A percentile compares a stretch with the other conserved stretches of the same genome.
Evolutionary conservation across 2,113 vertebrate genomes (phyloP).

Genomic region (Helogale parvula): DNA sequence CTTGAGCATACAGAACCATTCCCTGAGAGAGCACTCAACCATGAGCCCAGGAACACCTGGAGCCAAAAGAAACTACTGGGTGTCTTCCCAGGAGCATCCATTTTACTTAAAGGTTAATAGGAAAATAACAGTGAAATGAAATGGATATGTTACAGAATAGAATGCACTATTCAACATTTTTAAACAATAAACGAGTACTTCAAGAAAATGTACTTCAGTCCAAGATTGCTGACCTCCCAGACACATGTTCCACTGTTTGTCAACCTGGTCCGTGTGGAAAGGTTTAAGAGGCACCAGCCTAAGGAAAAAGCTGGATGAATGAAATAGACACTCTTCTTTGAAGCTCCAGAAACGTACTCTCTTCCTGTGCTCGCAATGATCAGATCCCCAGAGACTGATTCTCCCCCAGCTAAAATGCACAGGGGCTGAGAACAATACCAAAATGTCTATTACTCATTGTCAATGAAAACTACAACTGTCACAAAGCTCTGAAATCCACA

Average conservation of each 20-base stretch:
- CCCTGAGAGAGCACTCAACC: not conserved
- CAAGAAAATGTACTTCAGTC: not conserved
- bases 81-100: not conserved
- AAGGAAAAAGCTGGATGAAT: not conserved
- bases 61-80: not conserved
- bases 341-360: not conserved
- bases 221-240: not conserved
- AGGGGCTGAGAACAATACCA: not conserved
- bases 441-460: not conserved
- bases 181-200: not conserved
- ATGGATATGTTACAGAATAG: not conserved
- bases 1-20: not conserved
- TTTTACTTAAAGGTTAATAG: not conserved
- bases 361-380: not conserved
- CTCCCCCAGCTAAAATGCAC: not conserved
- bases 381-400: not conserved
- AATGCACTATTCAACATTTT: not conserved
- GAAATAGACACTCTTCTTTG: not conserved
- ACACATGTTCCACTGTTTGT: accelerated
- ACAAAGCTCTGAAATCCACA: not conserved
- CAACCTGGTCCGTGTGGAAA: not conserved
- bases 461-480: not conserved
- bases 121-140: not conserved
- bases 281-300: not conserved
- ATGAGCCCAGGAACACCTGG: accelerated